These are phyloP conservation scores for Macrotrachela quadricornifera DNA, from an alignment of 1,140 invertebrate genomes.

Conservation along the genomic window DNA sequence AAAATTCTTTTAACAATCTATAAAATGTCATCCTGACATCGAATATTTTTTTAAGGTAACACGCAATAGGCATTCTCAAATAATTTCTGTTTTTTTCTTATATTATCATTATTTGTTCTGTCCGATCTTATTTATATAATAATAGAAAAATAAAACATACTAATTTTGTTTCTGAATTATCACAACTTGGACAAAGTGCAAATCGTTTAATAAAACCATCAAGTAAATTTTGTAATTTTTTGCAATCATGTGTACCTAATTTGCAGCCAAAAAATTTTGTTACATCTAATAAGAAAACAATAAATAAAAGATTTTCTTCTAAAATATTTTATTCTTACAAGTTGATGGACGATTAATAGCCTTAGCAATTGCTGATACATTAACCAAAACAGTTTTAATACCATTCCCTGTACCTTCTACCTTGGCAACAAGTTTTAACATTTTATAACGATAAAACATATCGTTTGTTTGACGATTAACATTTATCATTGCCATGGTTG, in stretches of 20 bases:
- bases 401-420: slow-evolving; percentile 76
- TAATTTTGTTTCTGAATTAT: slow-evolving; percentile 97
- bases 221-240: slow-evolving; percentile 77
- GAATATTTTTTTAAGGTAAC: too few species aligned
- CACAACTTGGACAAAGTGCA: slow-evolving; percentile 87
- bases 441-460: slow-evolving; percentile 99
- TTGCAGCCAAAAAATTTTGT: slow-evolving; percentile 99
- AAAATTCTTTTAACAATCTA: too few species aligned
- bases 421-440: slow-evolving; percentile 91
- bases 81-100: too few species aligned
- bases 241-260: slow-evolving; percentile 87
- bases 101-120: too few species aligned
- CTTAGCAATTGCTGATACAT: slow-evolving; percentile 95
- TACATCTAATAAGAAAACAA: slow-evolving; percentile 54
- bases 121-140: too few species aligned
- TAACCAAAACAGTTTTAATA: slow-evolving; percentile 98
- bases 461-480: slow-evolving; percentile 86
- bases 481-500: slow-evolving; percentile 39
- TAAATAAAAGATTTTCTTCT: not conserved
- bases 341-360: slow-evolving; percentile 85
- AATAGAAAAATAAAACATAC: slow-evolving; percentile 31
- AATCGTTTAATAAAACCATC: slow-evolving; percentile 94
- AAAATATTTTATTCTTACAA: slow-evolving; percentile 42
- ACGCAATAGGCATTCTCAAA: too few species aligned
- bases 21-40: too few species aligned